Conservation (phyloP, 2,113 vertebrate genomes). For the Eudyptes chrysolophus region DNA sequence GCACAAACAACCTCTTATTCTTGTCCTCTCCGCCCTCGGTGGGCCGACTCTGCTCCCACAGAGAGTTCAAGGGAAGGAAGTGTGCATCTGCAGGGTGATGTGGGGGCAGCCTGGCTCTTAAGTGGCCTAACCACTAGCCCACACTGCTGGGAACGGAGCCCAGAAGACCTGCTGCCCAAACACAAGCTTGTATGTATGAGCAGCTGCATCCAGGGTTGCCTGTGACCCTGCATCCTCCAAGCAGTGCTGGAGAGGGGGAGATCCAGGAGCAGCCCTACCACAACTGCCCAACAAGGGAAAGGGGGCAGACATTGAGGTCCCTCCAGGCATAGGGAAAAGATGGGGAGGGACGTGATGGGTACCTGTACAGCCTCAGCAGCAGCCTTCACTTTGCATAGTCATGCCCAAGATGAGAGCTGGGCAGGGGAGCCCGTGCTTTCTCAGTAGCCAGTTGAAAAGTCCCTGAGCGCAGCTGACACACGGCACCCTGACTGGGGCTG, state of each 20-base stretch:
- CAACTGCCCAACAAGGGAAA: accelerated
- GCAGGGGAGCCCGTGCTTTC: not conserved
- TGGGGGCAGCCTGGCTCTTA: conserved; percentile 43
- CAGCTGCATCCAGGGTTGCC: not conserved
- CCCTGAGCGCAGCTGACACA: not conserved
- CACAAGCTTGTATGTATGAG: not conserved
- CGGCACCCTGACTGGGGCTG: not conserved
- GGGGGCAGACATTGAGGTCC: not conserved
- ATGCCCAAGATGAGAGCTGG: not conserved
- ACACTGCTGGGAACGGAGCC: not conserved
- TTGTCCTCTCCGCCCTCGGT: conserved; percentile 17
- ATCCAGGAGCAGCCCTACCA: not conserved
- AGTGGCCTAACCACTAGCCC: conserved; percentile 53
- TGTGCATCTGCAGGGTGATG: conserved; percentile 24
- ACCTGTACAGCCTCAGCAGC: not conserved
- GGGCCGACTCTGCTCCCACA: conserved; percentile 33
- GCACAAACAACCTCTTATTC: conserved; percentile 44
- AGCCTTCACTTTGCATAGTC: not conserved
- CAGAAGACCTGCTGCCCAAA: not conserved
- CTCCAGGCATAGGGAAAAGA: not conserved
- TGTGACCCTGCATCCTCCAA: not conserved
- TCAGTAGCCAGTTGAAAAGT: not conserved
- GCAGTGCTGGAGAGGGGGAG: not conserved
- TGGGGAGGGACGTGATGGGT: not conserved
- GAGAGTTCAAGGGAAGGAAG: conserved; percentile 57